Conservation (phyloP, 1,140 invertebrate species). For the Phymorhynchus buccinoides region DNA sequence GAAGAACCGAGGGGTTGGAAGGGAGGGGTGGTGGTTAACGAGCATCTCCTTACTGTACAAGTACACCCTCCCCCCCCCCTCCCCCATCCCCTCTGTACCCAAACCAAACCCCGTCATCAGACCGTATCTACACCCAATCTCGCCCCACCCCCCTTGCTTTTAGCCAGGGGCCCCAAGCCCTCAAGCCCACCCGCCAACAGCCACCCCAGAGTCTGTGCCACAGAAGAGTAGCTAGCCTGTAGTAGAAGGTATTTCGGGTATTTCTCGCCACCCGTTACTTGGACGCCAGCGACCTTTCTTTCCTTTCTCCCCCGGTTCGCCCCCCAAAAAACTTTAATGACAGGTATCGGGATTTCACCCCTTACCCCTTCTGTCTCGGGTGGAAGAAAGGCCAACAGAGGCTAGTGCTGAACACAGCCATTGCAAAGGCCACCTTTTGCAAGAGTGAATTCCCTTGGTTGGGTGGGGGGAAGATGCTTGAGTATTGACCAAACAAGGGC, state of each 20-base stretch:
- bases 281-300: too few species aligned
- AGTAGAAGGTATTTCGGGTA: neutral
- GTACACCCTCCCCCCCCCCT: neutral
- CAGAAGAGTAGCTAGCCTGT: too few species aligned
- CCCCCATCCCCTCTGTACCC: neutral
- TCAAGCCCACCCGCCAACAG: neutral
- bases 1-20: too few species aligned
- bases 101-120: too few species aligned
- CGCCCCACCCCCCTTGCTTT: neutral
- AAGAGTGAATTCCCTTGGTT: too few species aligned
- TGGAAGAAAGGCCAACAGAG: neutral
- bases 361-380: neutral
- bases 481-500: neutral
- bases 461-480: neutral
- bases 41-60: neutral
- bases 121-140: neutral
- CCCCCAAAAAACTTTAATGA: constrained; percentile 19
- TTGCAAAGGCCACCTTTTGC: neutral
- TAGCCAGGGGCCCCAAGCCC: neutral
- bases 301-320: constrained; percentile 16
- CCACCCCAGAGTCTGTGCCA: too few species aligned
- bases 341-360: constrained; percentile 27
- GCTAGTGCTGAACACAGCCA: neutral
- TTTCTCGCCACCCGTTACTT: constrained; percentile 27
- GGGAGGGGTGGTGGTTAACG: neutral